Percentiles rank a stretch among this genome's conserved stretches.
Evolutionary conservation across 2,888 invertebrate species (phyloP).

Genomic region (Plagiodera versicolora): DNA sequence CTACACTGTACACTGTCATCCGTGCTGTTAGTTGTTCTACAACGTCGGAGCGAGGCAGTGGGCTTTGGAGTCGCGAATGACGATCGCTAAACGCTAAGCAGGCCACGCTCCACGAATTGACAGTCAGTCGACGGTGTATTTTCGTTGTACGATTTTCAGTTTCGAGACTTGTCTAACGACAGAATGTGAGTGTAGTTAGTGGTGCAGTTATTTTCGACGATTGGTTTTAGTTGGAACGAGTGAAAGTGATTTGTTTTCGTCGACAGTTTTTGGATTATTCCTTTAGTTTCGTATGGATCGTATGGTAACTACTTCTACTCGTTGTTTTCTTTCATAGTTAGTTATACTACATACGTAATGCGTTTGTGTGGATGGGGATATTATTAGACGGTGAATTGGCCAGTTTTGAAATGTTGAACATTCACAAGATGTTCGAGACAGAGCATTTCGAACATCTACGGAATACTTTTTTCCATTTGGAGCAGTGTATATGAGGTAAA

Average conservation of each 20-base stretch:
- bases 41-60: constrained; percentile 18
- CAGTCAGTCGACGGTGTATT: constrained; percentile 27
- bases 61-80: constrained; percentile 8
- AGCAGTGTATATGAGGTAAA: background rate
- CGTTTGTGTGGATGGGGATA: constrained; percentile 15
- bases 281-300: constrained; percentile 15
- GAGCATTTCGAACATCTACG: background rate
- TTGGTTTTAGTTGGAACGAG: constrained; percentile 17
- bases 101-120: constrained; percentile 28
- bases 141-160: constrained; percentile 1
- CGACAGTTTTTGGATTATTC: constrained; percentile 16
- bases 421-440: background rate
- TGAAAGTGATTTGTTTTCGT: constrained; percentile 21
- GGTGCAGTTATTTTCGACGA: constrained; percentile 14
- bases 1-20: constrained; percentile 15
- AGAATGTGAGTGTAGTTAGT: constrained; percentile 15
- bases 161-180: background rate
- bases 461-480: background rate
- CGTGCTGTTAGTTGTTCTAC: constrained; percentile 26
- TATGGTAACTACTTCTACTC: constrained; percentile 7
- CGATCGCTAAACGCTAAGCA: constrained; percentile 19
- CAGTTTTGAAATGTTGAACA: background rate
- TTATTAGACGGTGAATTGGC: constrained; percentile 7
- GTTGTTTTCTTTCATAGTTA: background rate
- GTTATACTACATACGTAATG: background rate